These are phyloP conservation scores for Sebastes minor DNA, from an alignment of 2,797 vertebrate species.

Conservation along the genomic window DNA sequence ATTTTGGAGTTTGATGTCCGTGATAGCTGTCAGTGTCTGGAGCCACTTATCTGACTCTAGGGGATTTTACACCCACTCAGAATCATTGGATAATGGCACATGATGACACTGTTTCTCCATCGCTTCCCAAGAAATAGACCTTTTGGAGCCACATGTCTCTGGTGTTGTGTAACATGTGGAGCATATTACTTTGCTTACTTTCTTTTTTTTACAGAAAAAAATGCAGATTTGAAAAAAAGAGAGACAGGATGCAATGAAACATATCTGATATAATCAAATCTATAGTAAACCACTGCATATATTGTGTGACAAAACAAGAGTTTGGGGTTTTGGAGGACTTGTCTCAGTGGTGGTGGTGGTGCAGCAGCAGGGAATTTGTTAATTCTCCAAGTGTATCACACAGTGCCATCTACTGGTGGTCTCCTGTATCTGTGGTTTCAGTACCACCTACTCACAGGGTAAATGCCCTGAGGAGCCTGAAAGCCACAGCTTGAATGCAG, in stretches of 20 bases:
- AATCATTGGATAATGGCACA: slow-evolving; percentile 1
- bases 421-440: background rate
- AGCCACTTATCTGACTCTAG: background rate
- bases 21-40: slow-evolving; percentile 23
- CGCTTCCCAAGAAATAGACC: background rate
- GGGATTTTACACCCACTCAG: slow-evolving; percentile 16
- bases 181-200: background rate
- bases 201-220: background rate
- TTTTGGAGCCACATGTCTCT: background rate
- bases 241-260: background rate
- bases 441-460: background rate
- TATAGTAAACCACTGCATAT: background rate
- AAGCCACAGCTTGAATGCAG: background rate
- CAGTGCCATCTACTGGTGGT: slow-evolving; percentile 64
- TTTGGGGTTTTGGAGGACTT: background rate
- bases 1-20: background rate
- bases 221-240: background rate
- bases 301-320: background rate
- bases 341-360: background rate
- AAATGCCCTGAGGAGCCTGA: background rate
- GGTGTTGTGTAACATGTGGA: background rate
- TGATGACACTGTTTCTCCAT: background rate
- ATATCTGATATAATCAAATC: background rate
- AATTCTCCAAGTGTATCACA: slow-evolving; percentile 33
- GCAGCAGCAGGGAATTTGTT: no score